These are phyloP conservation scores for Apodemia hepburni DNA, from an alignment of 2,888 invertebrate genomes.

Conservation along the genomic window DNA sequence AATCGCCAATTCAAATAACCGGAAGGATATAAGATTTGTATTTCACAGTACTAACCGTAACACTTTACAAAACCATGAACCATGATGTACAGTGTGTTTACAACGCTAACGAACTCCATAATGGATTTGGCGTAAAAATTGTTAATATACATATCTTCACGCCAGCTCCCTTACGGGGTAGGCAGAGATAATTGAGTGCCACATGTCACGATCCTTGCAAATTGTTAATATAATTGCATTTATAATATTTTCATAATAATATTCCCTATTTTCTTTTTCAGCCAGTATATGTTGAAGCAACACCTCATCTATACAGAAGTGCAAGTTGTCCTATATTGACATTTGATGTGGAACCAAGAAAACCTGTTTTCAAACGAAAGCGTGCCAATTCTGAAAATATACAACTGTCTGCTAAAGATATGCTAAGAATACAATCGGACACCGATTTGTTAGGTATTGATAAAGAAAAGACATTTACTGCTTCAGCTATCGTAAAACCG, in stretches of 20 bases:
- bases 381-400: slow-evolving; percentile 85
- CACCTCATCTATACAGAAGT: slow-evolving; percentile 74
- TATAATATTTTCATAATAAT: background rate
- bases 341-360: slow-evolving; percentile 76
- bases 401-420: slow-evolving; percentile 62
- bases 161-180: too few relatives aligned
- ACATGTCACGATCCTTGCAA: too few relatives aligned
- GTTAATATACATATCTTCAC: too few relatives aligned
- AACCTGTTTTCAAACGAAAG: slow-evolving; percentile 70
- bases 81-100: too few relatives aligned
- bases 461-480: slow-evolving; percentile 87
- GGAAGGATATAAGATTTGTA: too few relatives aligned
- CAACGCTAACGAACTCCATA: too few relatives aligned
- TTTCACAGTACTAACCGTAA: too few relatives aligned
- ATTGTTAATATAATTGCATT: too few relatives aligned
- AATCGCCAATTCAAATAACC: too few relatives aligned
- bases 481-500: slow-evolving; percentile 86
- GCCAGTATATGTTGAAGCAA: slow-evolving; percentile 88
- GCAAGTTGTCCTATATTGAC: slow-evolving; percentile 87
- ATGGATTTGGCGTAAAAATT: too few relatives aligned
- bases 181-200: too few relatives aligned
- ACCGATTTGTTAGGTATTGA: slow-evolving; percentile 89
- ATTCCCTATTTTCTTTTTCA: slow-evolving; percentile 50
- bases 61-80: too few relatives aligned
- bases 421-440: slow-evolving; percentile 87